Percentiles rank a stretch among this genome's conserved stretches.
These are phyloP conservation scores for Noctilio leporinus DNA, from an alignment of 2,113 vertebrate species.

Conservation along the genomic window DNA sequence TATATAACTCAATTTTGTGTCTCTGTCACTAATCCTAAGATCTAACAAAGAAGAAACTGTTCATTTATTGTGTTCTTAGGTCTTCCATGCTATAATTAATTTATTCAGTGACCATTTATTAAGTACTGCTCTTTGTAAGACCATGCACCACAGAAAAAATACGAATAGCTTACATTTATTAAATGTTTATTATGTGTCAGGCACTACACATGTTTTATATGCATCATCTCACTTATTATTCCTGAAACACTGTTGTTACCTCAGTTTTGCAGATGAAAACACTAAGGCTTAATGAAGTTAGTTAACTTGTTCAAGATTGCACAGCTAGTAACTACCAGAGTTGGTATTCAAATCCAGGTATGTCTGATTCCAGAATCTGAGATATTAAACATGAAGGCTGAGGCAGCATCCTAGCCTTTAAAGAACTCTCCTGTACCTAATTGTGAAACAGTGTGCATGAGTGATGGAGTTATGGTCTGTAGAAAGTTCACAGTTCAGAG, in stretches of 20 bases:
- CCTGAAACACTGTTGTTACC: background rate
- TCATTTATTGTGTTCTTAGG: constrained; percentile 24
- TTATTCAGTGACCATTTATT: constrained; percentile 28
- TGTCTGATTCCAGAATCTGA: background rate
- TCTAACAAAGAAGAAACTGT: constrained; percentile 14
- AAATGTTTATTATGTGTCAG: background rate
- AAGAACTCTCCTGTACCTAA: background rate
- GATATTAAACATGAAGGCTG: background rate
- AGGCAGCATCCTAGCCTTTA: background rate
- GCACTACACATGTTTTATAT: background rate
- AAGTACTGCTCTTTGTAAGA: background rate
- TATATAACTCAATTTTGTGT: background rate
- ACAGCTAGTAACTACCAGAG: background rate
- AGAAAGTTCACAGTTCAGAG: constrained; percentile 31
- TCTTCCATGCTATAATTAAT: background rate
- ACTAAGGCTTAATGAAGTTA: background rate
- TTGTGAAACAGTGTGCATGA: constrained; percentile 20
- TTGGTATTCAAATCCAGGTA: background rate
- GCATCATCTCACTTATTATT: constrained; percentile 30
- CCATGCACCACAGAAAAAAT: background rate
- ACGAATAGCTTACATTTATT: background rate
- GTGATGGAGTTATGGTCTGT: constrained; percentile 1
- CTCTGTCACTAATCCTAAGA: constrained; percentile 17
- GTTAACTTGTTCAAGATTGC: background rate
- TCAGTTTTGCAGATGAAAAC: constrained; percentile 2